Base-by-base conservation (phyloP, 2,888 invertebrate genomes). In the Copidosoma aretas region DNA sequence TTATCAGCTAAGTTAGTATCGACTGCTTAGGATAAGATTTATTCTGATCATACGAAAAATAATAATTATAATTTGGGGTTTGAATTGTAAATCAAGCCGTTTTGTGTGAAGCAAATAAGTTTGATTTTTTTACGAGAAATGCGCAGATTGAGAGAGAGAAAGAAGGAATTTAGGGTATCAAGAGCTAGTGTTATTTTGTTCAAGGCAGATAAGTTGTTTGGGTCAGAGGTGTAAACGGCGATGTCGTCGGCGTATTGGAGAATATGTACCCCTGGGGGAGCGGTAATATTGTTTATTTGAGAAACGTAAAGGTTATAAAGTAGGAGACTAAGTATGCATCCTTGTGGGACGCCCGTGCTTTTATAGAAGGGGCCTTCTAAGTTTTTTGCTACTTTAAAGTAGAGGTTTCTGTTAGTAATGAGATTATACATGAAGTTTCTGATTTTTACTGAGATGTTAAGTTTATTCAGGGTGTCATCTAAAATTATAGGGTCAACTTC, bases 221-320 rank as follows among this genome's bases (percentile, higher is more conserved):
- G 24, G 17, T 43, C 22, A 5, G 3, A 19, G 1, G 3, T 19
- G 4, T 10, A n/a, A 3, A 68, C 24, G 1, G 39, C 14, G 24
- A 64, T 64, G 41, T 64, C 64, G 43, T 68, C 64, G 1, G 68
- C 64, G 21, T 51, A 68, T 21, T 68, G 64, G 1, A 60, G 4
- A 1, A 59, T 12, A 3, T 22, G 15, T 1, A 22, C 12, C 0
- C 0, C 1, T 1, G 32, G 32, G 32, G 3, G 4, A 32, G 8
- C 4, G 32, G 1, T 2, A 1, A 10, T 32, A 3, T 32, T 21
- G 3, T 17, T 24, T 1, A 15, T 8, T 1, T 21, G n/a, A 41
- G 1, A 15, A 19, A 60, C 10, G 19, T 46, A 68, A 1, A 68
- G 15, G 4, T n/a, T 19, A 12, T 61, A 68, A 0, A 68, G 17